Evolutionary conservation across 2,888 invertebrate species (phyloP).

Genomic region (Papilio elwesi): DNA sequence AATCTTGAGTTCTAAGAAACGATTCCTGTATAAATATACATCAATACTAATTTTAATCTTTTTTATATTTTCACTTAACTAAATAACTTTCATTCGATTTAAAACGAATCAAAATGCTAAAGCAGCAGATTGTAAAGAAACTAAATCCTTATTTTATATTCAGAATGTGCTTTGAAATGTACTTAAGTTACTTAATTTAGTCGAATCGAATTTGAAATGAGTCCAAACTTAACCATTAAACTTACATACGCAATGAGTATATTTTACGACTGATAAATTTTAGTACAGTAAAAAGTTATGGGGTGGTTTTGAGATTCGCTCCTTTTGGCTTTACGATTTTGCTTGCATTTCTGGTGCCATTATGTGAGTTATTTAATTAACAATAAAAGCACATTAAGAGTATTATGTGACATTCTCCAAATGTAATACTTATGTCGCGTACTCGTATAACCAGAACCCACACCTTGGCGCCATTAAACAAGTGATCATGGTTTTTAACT

Average conservation of each 20-base stretch:
- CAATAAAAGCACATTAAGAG: conserved; percentile 61
- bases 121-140: not conserved
- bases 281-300: conserved; percentile 67
- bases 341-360: conserved; percentile 59
- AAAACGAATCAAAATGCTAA: not conserved
- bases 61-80: not conserved
- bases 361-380: conserved; percentile 66
- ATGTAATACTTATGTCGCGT: conserved; percentile 14
- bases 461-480: not conserved
- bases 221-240: conserved; percentile 68
- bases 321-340: conserved; percentile 64
- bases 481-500: too few relatives aligned
- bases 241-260: conserved; percentile 62
- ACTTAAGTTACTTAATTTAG: conserved; percentile 35
- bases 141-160: conserved; percentile 38
- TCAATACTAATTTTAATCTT: not conserved
- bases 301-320: conserved; percentile 67
- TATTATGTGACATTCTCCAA: conserved; percentile 32
- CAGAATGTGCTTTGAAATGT: conserved; percentile 37
- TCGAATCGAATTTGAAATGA: conserved; percentile 59
- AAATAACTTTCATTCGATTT: not conserved
- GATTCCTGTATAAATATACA: too few relatives aligned
- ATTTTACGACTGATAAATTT: conserved; percentile 76
- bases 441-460: not conserved
- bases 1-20: not conserved